Base-by-base conservation (phyloP, 2,888 invertebrate species). In the Tholera decimalis region DNA sequence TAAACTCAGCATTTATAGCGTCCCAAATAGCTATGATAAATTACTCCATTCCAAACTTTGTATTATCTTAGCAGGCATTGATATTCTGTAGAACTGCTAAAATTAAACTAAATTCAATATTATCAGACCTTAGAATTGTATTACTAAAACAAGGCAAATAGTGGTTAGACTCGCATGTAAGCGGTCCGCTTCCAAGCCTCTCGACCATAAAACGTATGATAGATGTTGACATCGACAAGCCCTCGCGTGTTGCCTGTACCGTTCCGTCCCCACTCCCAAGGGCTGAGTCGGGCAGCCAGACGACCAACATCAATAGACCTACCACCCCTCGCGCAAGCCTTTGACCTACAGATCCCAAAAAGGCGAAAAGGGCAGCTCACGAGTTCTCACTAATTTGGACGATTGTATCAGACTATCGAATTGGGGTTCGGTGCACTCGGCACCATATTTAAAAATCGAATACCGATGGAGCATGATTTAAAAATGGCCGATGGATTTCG, bases 151-250 rank as follows among this genome's bases (percentile, higher is more conserved):
- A 79, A 80, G 78, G 76, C 73, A 76, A 66, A 77, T 88, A 85
- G 82, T 82, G 83, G 83, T 86, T 85, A 86, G 85, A 87, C 88
- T 92, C 83, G 92, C 93, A 92, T 92, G 92, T 89, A 88, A 91
- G 89, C 91, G 92, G 90, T 88, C 87, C 86, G 90, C 89, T 92
- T 92, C 89, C 88, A 89, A 92, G 88, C 90, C 91, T 89, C 84
- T 85, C 85, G 76, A 72, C 88, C 90, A 93, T 95, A 95, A 95
- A 95, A 91, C 92, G 89, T 92, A 93, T 95, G 95, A 95, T 93
- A 90, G 86, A 95, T 93, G 86, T 87, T 87, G 88, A 88, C 88
- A 92, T 88, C 89, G 91, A 91, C 92, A 93, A 88, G 90, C 92
- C 92, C 91, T 93, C 89, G 93, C 94, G 92, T 92, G 93, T 88